Evolutionary conservation across 1,140 invertebrate genomes (phyloP).

Genomic region (Drosophila ironensis): DNA sequence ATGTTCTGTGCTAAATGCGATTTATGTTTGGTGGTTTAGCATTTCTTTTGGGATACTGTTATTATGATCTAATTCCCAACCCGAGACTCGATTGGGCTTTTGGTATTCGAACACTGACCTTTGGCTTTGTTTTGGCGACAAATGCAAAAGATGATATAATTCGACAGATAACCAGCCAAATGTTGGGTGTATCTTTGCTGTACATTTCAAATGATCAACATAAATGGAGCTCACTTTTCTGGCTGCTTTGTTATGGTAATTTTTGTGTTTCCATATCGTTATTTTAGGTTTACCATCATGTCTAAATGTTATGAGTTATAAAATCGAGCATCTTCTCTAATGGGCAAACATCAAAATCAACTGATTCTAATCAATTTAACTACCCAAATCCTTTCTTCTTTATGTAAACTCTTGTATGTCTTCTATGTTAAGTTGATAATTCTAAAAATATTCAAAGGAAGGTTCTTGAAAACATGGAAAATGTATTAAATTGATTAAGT

Average conservation of each 20-base stretch:
- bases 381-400: neutral
- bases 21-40: slow-evolving; percentile 35
- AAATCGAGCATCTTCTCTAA: slow-evolving; percentile 19
- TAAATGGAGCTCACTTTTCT: neutral
- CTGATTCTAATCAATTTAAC: neutral
- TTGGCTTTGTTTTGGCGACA: neutral
- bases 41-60: slow-evolving; percentile 30
- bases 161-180: neutral
- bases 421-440: no score
- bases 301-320: slow-evolving; percentile 6
- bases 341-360: neutral
- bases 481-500: no score
- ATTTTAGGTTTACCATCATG: neutral
- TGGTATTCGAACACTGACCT: slow-evolving; percentile 50
- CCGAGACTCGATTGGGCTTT: slow-evolving; percentile 8
- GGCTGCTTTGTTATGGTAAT: neutral
- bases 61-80: slow-evolving; percentile 51
- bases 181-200: neutral
- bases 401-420: neutral
- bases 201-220: neutral
- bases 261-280: neutral
- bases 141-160: neutral
- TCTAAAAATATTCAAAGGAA: no score
- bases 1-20: slow-evolving; percentile 46
- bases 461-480: no score